Base-by-base conservation (phyloP, 2,888 invertebrate species). In the Epinotia brunnichana region DNA sequence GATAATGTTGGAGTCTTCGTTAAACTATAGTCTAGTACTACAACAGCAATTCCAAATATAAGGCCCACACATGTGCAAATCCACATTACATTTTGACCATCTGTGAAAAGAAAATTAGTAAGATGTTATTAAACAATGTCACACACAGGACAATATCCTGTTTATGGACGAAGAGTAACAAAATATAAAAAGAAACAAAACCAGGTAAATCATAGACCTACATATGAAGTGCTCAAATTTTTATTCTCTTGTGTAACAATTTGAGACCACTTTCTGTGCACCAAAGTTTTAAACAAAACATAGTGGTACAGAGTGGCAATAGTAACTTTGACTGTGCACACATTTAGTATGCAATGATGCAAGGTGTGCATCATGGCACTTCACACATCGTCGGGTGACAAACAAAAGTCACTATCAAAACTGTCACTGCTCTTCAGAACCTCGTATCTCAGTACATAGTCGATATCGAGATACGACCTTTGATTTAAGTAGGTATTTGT, bases 21-120 rank as follows among this genome's bases (percentile, higher is more conserved):
- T 75, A 95, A 90, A 72, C 95, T 90, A 79, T 95, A 95, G 87
- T 96, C 96, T 72, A 95, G 93, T 76, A 96, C 94, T 68, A 96
- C 95, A 76, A 96, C 94, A 63, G 93, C 89, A 75, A 96, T 96
- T 39, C 96, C 96, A 74, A 96, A 81, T 74, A 96, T 94, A 70
- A 96, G 94, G 10, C 96, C 96, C 77, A 96, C 88, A 64, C 96
- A 96, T 74, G 96, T 95, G 76, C 96, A 96, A 54, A 96, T 90
- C 96, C 96, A 96, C 59, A 96, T 95, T 74, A 95, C 93, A 83
- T 96, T 96, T 81, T 95, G 95, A 84, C 95, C 95, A 76, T 94
- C 96, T 96, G 86, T 73, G 94, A 94, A 76, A 73, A 66, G 72
- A 61, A 62, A 21, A n/a, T n/a, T n/a, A n/a, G 41, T 19, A 29